Percentiles rank a stretch among this genome's conserved stretches.
Conservation (phyloP, 2,113 vertebrate genomes). For the Caranx melampygus region DNA sequence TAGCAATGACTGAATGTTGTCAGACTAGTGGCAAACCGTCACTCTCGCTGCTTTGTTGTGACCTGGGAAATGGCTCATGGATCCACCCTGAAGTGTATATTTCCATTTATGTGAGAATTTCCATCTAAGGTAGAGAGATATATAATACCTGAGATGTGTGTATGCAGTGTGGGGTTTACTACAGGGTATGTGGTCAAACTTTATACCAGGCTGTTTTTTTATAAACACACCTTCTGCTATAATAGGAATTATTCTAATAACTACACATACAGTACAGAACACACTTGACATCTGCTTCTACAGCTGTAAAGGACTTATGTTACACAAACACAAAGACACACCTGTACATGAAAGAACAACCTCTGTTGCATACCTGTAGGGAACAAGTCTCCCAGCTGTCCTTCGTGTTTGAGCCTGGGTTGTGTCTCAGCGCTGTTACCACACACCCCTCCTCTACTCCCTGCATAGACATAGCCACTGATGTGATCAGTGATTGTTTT, state of each 20-base stretch:
- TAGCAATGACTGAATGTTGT: constrained; percentile 35
- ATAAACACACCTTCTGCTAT: constrained; percentile 49
- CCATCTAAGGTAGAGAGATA: constrained; percentile 30
- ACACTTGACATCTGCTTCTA: constrained; percentile 45
- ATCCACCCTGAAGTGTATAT: constrained; percentile 64
- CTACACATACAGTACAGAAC: constrained; percentile 23
- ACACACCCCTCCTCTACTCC: constrained; percentile 38
- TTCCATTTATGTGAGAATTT: constrained; percentile 58
- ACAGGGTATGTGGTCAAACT: constrained; percentile 56
- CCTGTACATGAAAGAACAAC: constrained; percentile 38
- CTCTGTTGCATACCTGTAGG: constrained; percentile 66
- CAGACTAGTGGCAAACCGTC: constrained; percentile 9
- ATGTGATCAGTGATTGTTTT: constrained; percentile 42
- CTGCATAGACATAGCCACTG: constrained; percentile 52
- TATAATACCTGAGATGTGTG: constrained; percentile 34
- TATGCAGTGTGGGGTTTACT: constrained; percentile 40
- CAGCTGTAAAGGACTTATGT: constrained; percentile 66
- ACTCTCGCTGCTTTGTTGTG: constrained; percentile 39
- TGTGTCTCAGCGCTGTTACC: constrained; percentile 40
- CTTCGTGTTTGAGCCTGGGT: constrained; percentile 61
- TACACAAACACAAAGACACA: constrained; percentile 56
- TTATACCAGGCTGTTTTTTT: constrained; percentile 35
- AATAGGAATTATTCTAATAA: constrained; percentile 51
- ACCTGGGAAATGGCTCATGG: constrained; percentile 32
- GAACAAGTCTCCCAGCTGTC: constrained; percentile 58